A percentile compares a stretch with the other conserved stretches of the same genome.
Evolutionary conservation across 64 coral and sea anemone genomes (phyloP).

Genomic region (Trachythela sp.): DNA sequence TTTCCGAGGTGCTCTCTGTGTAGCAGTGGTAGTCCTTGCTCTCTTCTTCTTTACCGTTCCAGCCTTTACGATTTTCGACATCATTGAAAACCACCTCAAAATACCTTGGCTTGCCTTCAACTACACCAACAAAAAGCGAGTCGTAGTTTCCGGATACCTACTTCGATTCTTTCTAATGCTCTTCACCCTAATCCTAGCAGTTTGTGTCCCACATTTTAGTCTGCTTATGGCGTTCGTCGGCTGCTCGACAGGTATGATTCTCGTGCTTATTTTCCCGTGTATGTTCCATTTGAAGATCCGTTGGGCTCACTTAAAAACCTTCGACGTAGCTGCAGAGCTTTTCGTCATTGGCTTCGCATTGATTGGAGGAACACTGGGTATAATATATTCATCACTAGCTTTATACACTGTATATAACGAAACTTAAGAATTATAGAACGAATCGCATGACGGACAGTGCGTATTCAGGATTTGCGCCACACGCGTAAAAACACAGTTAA

Average conservation of each 20-base stretch:
- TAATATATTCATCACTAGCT: slow-evolving; percentile 43
- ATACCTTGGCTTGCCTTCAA: slow-evolving; percentile 60
- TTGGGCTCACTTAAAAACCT: neutral
- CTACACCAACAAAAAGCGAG: slow-evolving; percentile 45
- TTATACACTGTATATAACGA: slow-evolving; percentile 59
- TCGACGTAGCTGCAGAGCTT: slow-evolving; percentile 31
- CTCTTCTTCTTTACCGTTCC: slow-evolving; percentile 62
- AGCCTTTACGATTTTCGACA: slow-evolving; percentile 63
- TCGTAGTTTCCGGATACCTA: slow-evolving; percentile 43
- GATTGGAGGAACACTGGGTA: slow-evolving; percentile 41
- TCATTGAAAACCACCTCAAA: slow-evolving; percentile 54
- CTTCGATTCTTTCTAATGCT: slow-evolving; percentile 37
- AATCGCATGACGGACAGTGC: neutral
- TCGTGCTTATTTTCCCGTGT: slow-evolving; percentile 54
- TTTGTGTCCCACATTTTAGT: slow-evolving; percentile 54
- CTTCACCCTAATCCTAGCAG: slow-evolving; percentile 42
- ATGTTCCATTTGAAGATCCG: slow-evolving; percentile 54
- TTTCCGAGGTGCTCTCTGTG: slow-evolving; percentile 35
- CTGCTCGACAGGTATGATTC: slow-evolving; percentile 46
- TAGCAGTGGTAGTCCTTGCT: slow-evolving; percentile 44
- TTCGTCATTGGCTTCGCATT: slow-evolving; percentile 48
- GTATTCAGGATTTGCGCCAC: neutral
- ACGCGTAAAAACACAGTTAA: neutral
- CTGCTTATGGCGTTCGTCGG: slow-evolving; percentile 59
- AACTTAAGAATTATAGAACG: slow-evolving; percentile 12